These are phyloP conservation scores for Ceratothoa steindachneri DNA, from an alignment of 2,888 invertebrate species.

Conservation along the genomic window DNA sequence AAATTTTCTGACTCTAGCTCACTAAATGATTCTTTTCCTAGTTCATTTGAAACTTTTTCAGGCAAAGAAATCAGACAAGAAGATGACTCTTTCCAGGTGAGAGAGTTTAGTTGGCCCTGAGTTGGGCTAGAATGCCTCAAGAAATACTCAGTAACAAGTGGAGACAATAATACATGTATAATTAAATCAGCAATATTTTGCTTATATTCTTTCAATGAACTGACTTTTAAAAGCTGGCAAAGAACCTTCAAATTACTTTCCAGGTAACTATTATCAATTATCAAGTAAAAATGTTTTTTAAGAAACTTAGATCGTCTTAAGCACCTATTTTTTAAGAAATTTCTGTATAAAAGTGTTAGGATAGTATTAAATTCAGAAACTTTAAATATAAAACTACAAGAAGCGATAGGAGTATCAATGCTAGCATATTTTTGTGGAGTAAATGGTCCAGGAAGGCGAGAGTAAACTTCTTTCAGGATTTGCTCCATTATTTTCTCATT, in stretches of 20 bases:
- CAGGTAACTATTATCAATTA: constrained; percentile 32
- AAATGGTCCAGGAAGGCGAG: constrained; percentile 24
- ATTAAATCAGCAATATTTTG: background rate
- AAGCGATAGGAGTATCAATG: constrained; percentile 6
- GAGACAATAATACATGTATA: background rate
- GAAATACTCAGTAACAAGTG: constrained; percentile 15
- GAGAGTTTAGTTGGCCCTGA: background rate
- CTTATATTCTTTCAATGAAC: background rate
- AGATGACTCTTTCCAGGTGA: constrained; percentile 31
- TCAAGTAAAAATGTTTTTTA: background rate
- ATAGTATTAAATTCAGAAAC: background rate
- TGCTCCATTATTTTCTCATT: background rate
- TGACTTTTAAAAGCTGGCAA: background rate
- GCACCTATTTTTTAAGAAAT: constrained; percentile 20
- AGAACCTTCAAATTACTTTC: constrained; percentile 29
- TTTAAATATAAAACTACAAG: background rate
- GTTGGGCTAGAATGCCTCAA: constrained; percentile 19
- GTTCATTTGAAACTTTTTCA: constrained; percentile 39
- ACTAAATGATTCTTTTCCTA: constrained; percentile 19
- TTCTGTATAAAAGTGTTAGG: constrained; percentile 14
- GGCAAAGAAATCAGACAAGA: constrained; percentile 26
- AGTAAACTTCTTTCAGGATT: constrained; percentile 18
- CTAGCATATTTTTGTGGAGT: constrained; percentile 43
- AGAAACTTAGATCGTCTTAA: constrained; percentile 9
- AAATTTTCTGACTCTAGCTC: constrained; percentile 19